Conservation (phyloP, 2,797 vertebrate species). For the Peromyscus aztecus region DNA sequence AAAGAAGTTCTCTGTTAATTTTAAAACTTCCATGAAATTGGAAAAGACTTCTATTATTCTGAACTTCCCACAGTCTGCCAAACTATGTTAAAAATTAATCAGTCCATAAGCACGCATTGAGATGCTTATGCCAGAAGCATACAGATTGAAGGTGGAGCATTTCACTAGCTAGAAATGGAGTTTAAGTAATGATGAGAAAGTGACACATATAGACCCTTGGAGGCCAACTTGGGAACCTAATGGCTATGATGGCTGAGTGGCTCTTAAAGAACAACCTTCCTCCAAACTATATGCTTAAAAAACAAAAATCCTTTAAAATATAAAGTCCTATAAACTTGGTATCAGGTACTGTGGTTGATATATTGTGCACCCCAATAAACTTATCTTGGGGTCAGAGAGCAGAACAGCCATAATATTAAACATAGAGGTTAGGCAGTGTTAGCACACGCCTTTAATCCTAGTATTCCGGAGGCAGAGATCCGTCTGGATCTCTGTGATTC, state of each 20-base stretch:
- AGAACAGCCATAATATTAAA: no score
- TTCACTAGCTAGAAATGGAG: not conserved
- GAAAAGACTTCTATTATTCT: slow-evolving; percentile 27
- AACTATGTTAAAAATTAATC: slow-evolving; percentile 63
- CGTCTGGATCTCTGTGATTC: no score
- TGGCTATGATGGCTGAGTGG: not conserved
- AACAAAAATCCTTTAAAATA: not conserved
- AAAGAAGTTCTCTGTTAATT: not conserved
- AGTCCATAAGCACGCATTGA: not conserved
- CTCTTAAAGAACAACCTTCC: not conserved
- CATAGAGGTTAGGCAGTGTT: no score
- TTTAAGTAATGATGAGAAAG: not conserved
- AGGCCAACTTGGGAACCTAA: not conserved
- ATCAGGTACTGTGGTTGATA: no score
- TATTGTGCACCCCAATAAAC: no score
- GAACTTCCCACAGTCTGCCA: not conserved
- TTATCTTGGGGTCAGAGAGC: no score
- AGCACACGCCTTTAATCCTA: no score
- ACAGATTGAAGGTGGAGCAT: not conserved
- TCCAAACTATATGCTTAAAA: not conserved
- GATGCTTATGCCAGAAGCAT: not conserved
- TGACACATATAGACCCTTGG: not conserved
- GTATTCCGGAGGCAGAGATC: no score
- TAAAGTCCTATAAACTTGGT: not conserved
- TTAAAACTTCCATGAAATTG: slow-evolving; percentile 19